Conservation (phyloP, 53 echinoderm and acorn worm genomes). For the Zoroaster sp. region DNA sequence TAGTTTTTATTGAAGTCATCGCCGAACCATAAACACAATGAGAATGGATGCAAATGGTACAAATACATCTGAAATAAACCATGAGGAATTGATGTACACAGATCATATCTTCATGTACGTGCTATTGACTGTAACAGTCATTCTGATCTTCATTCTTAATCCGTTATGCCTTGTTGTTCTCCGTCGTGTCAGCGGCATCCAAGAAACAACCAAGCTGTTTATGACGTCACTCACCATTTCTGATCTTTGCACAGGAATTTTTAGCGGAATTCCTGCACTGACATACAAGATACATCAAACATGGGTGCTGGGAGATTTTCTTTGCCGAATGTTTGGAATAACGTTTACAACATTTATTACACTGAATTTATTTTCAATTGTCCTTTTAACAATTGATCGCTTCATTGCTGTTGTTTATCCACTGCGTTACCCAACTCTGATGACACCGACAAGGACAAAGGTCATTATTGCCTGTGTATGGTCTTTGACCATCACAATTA, state of each 20-base stretch:
- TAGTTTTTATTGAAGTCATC: too few relatives aligned
- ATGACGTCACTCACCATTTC: constrained; percentile 26
- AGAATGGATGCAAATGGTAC: too few relatives aligned
- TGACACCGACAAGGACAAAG: constrained; percentile 14
- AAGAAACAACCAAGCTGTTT: constrained; percentile 45
- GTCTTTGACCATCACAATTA: neutral
- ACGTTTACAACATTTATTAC: neutral
- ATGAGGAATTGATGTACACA: too few relatives aligned
- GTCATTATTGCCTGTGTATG: neutral
- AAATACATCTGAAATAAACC: too few relatives aligned
- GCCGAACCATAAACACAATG: too few relatives aligned
- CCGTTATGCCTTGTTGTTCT: neutral
- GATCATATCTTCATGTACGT: neutral
- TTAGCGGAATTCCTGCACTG: neutral
- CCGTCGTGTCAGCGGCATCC: neutral
- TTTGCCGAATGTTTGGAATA: neutral
- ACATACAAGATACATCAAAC: neutral
- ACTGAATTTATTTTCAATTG: neutral
- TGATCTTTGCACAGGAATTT: constrained; percentile 26
- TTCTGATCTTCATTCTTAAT: neutral
- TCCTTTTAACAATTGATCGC: constrained; percentile 22
- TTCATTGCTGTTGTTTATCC: too few relatives aligned
- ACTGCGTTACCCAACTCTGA: too few relatives aligned
- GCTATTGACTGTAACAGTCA: neutral
- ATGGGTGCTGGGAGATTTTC: constrained; percentile 10